Evolutionary conservation across 2,113 vertebrate species (phyloP).

Genomic region (Polypterus senegalus): DNA sequence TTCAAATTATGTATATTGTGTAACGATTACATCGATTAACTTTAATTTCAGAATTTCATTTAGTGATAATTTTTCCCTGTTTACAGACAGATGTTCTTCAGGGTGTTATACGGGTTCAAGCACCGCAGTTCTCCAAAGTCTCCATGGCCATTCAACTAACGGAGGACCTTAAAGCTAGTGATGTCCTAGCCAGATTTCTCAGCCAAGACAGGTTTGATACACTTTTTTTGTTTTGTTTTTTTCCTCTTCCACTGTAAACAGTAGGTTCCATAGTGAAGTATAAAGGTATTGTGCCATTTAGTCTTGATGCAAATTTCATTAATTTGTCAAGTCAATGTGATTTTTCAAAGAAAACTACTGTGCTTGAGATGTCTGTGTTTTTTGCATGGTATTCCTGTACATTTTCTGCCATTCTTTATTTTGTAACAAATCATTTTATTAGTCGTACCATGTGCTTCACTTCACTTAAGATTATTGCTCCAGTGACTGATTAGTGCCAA

Average conservation of each 20-base stretch:
- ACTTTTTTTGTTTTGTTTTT: slow-evolving; percentile 1
- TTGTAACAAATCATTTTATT: too few relatives aligned
- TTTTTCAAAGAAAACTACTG: background rate
- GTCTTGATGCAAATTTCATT: background rate
- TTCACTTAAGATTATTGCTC: too few relatives aligned
- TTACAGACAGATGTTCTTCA: slow-evolving; percentile 62
- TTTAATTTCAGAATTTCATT: too few relatives aligned
- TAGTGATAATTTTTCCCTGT: slow-evolving; percentile 26
- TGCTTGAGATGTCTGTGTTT: background rate
- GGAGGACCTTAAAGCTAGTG: slow-evolving; percentile 75
- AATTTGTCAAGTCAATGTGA: background rate
- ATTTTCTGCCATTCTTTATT: background rate
- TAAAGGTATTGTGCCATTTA: background rate
- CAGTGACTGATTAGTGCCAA: too few relatives aligned
- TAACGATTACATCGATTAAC: too few relatives aligned
- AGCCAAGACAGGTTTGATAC: slow-evolving; percentile 72
- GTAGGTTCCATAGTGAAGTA: background rate
- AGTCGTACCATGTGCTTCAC: too few relatives aligned
- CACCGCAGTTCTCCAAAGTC: slow-evolving; percentile 86
- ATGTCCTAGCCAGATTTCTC: slow-evolving; percentile 81
- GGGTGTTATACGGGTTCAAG: slow-evolving; percentile 85
- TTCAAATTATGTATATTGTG: too few relatives aligned
- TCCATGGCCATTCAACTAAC: slow-evolving; percentile 94
- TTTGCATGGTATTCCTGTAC: background rate
- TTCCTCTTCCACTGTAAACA: background rate